Base-by-base conservation (phyloP, 2,113 vertebrate genomes). In the Mesitornis unicolor region DNA sequence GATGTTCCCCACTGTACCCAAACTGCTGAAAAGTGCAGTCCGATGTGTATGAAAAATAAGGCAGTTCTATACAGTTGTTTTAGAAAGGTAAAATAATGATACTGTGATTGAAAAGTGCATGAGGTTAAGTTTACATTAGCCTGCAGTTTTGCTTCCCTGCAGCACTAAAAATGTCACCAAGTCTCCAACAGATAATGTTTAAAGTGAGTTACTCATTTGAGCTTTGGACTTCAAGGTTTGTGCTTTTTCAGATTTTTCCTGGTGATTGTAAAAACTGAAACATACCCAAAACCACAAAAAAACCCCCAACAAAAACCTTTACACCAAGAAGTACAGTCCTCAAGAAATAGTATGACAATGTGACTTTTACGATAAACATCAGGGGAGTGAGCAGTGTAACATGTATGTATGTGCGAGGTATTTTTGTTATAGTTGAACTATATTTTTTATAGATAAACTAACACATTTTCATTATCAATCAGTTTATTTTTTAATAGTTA, bases 321-420 rank as follows among this genome's bases (percentile, higher is more conserved):
- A 45, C 2, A 38, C 25, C 29, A 43, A 86, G 43, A 73, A 26
- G 48, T 13, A 35, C 25, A 50, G 16, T 70, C 51, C 61, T 74
- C 47, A 63, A 61, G 80, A 76, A 75, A 48, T 40, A 7, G 51
- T 59, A 8, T n/a, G 42, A n/a, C 24, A 33, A 16, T 17, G 21
- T 56, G 45, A 53, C 2, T 2, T 56, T 82, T 35, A 50, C 64
- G 25, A 35, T 68, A 35, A 86, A 53, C 35, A 16, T 45, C 10
- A 61, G 36, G n/a, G 47, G 36, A 70, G 28, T 0, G 6, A 68
- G 16, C n/a, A 35, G 7, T 31, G n/a, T 59, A 0, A 1, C 6
- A 7, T 29, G 13, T 21, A 7, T 29, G 13, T 21, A 8, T 19
- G 3, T 54, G 33, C n/a, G n/a, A 53, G 12, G 26, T 36, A 20